These are phyloP conservation scores for Acanthosepion esculentum DNA, from an alignment of 2,888 invertebrate species.

Conservation along the genomic window DNA sequence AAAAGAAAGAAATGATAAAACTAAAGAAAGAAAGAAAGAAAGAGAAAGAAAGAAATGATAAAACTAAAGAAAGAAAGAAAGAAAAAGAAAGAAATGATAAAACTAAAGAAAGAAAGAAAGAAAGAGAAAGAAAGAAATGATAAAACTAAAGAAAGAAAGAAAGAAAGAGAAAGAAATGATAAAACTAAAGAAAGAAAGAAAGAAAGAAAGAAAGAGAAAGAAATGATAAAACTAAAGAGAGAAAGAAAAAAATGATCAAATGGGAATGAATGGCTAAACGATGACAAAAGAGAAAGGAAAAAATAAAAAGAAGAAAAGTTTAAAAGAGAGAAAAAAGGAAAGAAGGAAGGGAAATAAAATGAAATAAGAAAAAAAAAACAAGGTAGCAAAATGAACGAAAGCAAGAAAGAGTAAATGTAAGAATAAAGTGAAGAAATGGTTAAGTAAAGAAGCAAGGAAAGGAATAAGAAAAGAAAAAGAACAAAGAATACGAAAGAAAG, in stretches of 20 bases:
- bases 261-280: no score
- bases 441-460: background rate
- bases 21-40: background rate
- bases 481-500: background rate
- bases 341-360: background rate
- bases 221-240: no score
- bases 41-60: background rate
- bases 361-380: fast-evolving
- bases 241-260: no score
- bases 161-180: fast-evolving
- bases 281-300: no score
- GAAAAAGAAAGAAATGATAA: no score
- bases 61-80: no score
- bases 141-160: background rate
- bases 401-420: background rate
- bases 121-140: background rate
- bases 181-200: fast-evolving
- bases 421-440: background rate
- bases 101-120: no score
- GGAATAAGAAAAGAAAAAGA: background rate
- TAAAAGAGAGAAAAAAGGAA: fast-evolving
- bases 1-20: background rate
- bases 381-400: background rate
- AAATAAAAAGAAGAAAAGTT: no score
- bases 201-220: background rate